Evolutionary conservation across 2,113 vertebrate species (phyloP), one percentile per base, ranked within the genome.

Genomic region (Coreoperca whiteheadi): DNA sequence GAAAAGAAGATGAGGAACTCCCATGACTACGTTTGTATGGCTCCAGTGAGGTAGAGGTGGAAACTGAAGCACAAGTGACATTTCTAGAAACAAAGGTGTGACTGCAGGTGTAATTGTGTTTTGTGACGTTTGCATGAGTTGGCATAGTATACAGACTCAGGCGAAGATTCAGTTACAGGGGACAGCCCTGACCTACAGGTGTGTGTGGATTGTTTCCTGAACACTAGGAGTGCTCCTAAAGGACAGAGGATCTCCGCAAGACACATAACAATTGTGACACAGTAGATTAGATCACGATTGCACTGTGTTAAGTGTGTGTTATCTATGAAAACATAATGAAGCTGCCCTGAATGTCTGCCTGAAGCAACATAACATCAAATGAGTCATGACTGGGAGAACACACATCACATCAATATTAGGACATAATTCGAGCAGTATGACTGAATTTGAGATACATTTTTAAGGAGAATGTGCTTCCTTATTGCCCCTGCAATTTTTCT

Each of bases 171-270:
- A 14, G 65, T 79, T 70, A 65, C 51, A 30, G 80, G 69, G 72
- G 72, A 81, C 71, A 72, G 37, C 74, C 82, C 89, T 80, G 57
- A 82, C 83, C 81, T 69, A 11, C 60, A 79, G 81, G 81, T 65
- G 72, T 63, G 74, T 11, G 67, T 7, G 32, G 39, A 41, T 59
- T 67, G 67, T 82, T 86, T 89, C 54, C 75, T 78, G 32, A 74
- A 77, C 43, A 56, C 30, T 75, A 60, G 74, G 37, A 71, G 86
- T 76, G 67, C 63, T 66, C 63, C 46, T 60, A 1, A 59, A 74
- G 46, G 70, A 86, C 18, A 76, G 54, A 54, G 61, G 67, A 79
- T 67, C 63, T 67, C 51, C 28, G 11, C 11, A 0, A 82, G 77
- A 84, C 43, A 23, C 48, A 39, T 16, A 30, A 71, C 41, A 43